These are phyloP conservation scores for Brachyalestes nurse DNA, from an alignment of 2,797 vertebrate species.

Conservation along the genomic window DNA sequence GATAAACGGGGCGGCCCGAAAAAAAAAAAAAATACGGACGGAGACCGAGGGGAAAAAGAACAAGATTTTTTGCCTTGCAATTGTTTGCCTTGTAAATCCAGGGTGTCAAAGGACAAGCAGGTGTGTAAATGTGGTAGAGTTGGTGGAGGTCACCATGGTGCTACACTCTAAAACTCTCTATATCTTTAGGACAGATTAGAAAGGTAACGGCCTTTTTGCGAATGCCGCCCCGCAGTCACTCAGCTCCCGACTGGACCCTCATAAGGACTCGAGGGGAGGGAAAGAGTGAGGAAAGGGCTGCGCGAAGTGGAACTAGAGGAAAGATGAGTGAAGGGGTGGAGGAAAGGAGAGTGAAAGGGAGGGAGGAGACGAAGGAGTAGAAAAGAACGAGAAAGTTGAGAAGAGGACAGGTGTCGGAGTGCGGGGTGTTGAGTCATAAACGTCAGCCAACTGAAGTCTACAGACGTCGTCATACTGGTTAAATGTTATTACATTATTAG, in stretches of 20 bases:
- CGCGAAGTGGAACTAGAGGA: neutral
- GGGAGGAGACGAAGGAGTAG: neutral
- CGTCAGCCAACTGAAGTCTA: neutral
- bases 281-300: neutral
- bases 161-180: neutral
- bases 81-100: neutral
- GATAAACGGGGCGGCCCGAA: conserved; percentile 37
- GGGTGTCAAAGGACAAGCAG: conserved; percentile 24
- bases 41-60: conserved; percentile 2
- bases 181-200: neutral
- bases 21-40: neutral
- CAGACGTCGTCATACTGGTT: neutral
- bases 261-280: neutral
- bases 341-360: neutral
- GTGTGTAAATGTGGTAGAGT: conserved; percentile 18
- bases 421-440: neutral
- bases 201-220: neutral
- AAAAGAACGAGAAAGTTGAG: neutral
- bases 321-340: neutral
- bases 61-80: neutral
- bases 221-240: neutral
- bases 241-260: neutral
- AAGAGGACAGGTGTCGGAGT: neutral
- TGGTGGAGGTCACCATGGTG: conserved; percentile 1
- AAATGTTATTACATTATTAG: no score